Evolutionary conservation across 92 coral and sea anemone genomes (phyloP).

Genomic region (Zoanthus sociatus): DNA sequence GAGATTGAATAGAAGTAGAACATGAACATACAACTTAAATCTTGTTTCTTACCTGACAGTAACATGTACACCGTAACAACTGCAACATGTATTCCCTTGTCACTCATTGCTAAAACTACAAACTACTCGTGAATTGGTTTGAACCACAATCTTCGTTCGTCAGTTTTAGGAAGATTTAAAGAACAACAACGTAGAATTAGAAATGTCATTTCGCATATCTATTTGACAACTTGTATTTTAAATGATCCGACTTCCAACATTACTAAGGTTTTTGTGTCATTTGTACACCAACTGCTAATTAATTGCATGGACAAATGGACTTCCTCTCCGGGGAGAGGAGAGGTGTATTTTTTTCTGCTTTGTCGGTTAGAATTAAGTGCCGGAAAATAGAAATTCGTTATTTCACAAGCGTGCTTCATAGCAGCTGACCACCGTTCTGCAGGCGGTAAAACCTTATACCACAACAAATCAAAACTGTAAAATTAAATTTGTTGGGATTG

Average conservation of each 20-base stretch:
- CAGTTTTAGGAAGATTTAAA: background rate
- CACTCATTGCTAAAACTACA: background rate
- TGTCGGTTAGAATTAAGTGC: background rate
- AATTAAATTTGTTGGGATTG: conserved; percentile 9
- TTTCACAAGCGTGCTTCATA: background rate
- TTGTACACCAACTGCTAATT: conserved; percentile 32
- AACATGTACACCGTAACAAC: background rate
- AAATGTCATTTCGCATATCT: background rate
- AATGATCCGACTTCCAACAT: conserved; percentile 21
- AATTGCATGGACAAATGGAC: conserved; percentile 26
- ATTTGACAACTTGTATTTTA: conserved; percentile 17
- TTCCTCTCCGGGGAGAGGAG: conserved; percentile 36
- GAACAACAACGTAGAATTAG: background rate
- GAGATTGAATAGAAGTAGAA: background rate
- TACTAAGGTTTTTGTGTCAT: conserved; percentile 35
- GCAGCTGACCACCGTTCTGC: background rate
- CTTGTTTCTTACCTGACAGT: conserved; percentile 27
- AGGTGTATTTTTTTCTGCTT: background rate
- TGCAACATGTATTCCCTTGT: background rate
- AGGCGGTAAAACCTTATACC: background rate
- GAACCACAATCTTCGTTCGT: background rate
- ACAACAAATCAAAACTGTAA: conserved; percentile 19
- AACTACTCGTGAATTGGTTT: background rate
- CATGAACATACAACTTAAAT: background rate
- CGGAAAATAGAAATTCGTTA: background rate